Conservation (phyloP, 2,888 invertebrate species). For the Nomada fucata region DNA sequence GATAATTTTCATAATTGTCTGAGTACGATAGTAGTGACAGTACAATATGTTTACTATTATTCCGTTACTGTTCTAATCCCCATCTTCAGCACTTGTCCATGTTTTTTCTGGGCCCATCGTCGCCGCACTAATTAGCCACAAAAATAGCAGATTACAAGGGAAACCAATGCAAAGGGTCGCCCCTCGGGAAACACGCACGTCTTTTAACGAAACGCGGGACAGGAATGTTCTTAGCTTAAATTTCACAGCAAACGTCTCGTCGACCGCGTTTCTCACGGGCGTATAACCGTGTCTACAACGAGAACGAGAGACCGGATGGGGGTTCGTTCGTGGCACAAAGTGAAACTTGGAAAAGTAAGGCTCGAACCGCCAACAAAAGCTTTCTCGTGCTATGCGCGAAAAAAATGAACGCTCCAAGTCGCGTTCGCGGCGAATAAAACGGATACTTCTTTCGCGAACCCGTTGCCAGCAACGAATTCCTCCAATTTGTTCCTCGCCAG, state of each 20-base stretch:
- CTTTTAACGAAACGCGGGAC: constrained; percentile 18
- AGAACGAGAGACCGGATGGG: constrained; percentile 8
- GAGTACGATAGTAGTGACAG: too few relatives aligned
- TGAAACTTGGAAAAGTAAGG: constrained; percentile 27
- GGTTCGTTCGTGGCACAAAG: constrained; percentile 21
- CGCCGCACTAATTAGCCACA: neutral
- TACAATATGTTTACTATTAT: too few relatives aligned
- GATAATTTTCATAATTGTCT: too few relatives aligned
- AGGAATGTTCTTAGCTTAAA: constrained; percentile 38
- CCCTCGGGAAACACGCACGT: constrained; percentile 9
- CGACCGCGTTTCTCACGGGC: constrained; percentile 20
- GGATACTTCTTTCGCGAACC: neutral
- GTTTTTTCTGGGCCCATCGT: too few relatives aligned
- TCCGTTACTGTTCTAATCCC: too few relatives aligned
- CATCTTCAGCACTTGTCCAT: too few relatives aligned
- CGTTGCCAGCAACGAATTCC: neutral
- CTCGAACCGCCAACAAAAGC: constrained; percentile 20
- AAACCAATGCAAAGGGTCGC: neutral
- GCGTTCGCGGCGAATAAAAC: constrained; percentile 8
- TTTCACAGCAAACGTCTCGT: constrained; percentile 39
- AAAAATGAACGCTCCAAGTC: neutral
- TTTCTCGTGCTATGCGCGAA: constrained; percentile 13
- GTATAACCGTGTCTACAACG: constrained; percentile 27
- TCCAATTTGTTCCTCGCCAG: neutral
- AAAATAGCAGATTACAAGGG: neutral